Evolutionary conservation across 2,888 invertebrate genomes (phyloP).

Genomic region (Mayetiola destructor): DNA sequence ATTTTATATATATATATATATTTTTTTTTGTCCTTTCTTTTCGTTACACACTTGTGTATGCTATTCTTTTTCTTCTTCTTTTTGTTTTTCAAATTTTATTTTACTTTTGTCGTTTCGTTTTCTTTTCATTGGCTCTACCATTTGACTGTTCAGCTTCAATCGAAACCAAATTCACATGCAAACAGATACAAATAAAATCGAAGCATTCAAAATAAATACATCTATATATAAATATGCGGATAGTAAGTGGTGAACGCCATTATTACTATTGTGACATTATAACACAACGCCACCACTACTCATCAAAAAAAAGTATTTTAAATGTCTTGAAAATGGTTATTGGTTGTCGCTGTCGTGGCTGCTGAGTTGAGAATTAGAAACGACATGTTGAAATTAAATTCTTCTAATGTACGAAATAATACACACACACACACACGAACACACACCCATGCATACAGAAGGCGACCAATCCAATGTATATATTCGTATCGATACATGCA

Average conservation of each 20-base stretch:
- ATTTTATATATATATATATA: background rate
- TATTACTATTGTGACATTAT: too few species aligned
- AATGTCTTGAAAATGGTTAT: background rate
- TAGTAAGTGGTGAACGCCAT: too few species aligned
- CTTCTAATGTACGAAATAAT: background rate
- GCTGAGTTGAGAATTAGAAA: background rate
- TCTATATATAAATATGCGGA: too few species aligned
- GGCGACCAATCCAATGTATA: background rate
- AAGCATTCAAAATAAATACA: background rate
- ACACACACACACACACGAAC: background rate
- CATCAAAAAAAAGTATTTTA: too few species aligned
- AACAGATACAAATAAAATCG: background rate
- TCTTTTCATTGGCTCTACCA: too few species aligned
- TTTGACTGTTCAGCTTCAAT: too few species aligned
- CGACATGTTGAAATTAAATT: background rate
- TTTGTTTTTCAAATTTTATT: too few species aligned
- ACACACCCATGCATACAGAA: background rate
- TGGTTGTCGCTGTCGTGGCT: background rate
- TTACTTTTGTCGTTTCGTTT: too few species aligned
- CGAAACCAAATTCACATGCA: too few species aligned
- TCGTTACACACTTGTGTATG: background rate
- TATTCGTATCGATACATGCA: too few species aligned
- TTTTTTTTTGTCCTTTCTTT: background rate
- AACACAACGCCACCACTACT: too few species aligned
- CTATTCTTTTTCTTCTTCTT: background rate